Evolutionary conservation across 1,140 invertebrate species (phyloP).

Genomic region (Trichonephila clavata): DNA sequence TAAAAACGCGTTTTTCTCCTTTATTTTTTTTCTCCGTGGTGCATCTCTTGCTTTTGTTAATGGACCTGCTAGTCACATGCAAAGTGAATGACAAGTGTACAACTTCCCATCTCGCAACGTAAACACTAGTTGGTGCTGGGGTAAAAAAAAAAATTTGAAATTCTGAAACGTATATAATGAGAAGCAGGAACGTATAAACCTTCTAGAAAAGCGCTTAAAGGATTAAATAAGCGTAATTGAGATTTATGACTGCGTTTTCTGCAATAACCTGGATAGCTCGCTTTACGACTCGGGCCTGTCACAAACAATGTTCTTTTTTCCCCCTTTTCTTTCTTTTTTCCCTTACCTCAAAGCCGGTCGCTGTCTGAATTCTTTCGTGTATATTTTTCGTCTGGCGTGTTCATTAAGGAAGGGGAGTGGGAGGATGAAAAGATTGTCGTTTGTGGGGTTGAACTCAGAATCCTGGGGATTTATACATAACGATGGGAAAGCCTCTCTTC

Average conservation of each 20-base stretch:
- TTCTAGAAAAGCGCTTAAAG: conserved; percentile 23
- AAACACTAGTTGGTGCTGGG: background rate
- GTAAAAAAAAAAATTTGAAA: background rate
- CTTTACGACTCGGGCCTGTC: conserved; percentile 49
- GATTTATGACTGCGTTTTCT: conserved; percentile 48
- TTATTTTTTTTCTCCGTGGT: too few species aligned
- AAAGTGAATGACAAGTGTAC: conserved; percentile 42
- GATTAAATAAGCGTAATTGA: conserved; percentile 64
- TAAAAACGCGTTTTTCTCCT: background rate
- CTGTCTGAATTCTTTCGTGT: conserved; percentile 3
- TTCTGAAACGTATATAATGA: conserved; percentile 23
- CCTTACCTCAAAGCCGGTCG: background rate
- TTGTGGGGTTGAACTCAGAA: conserved; percentile 29
- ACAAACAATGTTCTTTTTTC: conserved; percentile 43
- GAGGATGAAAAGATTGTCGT: background rate
- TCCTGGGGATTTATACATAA: conserved; percentile 33
- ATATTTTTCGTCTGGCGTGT: conserved; percentile 28
- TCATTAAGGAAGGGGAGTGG: conserved; percentile 5
- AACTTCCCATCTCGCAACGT: conserved; percentile 3
- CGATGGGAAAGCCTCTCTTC: conserved; percentile 22
- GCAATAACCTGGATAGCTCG: conserved; percentile 33
- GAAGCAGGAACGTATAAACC: background rate
- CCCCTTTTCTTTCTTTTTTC: too few species aligned
- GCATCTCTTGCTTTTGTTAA: conserved; percentile 20
- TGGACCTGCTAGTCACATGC: background rate